These are phyloP conservation scores for Ectemnius cavifrons DNA, from an alignment of 2,888 invertebrate genomes.

Conservation along the genomic window DNA sequence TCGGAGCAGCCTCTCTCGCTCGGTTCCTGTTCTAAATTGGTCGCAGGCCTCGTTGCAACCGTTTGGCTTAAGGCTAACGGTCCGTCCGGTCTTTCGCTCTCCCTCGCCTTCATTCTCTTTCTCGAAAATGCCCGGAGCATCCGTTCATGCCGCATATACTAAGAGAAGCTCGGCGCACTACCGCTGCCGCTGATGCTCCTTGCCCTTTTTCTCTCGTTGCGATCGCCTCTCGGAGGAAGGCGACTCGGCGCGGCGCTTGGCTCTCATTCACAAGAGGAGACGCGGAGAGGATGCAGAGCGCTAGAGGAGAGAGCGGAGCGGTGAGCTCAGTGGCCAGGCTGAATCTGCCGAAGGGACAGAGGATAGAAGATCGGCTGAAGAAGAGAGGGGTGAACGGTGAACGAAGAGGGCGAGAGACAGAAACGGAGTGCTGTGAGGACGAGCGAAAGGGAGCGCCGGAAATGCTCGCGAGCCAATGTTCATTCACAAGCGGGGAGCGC, in stretches of 20 bases:
- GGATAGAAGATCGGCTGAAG: constrained; percentile 24
- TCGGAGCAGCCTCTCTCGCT: constrained; percentile 37
- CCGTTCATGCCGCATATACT: constrained; percentile 10
- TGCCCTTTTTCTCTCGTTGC: constrained; percentile 34
- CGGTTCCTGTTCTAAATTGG: constrained; percentile 70
- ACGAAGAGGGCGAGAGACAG: constrained; percentile 32
- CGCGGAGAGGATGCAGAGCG: constrained; percentile 49
- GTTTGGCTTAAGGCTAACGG: constrained; percentile 67
- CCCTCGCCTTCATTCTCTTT: constrained; percentile 44
- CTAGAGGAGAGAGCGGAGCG: constrained; percentile 47
- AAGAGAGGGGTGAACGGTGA: constrained; percentile 26
- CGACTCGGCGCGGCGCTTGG: constrained; percentile 46
- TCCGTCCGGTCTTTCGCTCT: constrained; percentile 53
- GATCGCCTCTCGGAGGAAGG: constrained; percentile 62
- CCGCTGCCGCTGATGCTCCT: constrained; percentile 4
- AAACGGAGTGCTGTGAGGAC: constrained; percentile 39
- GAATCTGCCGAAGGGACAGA: constrained; percentile 37
- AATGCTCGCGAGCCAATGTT: constrained; percentile 76
- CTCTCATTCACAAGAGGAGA: constrained; percentile 76
- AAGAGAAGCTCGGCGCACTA: not conserved
- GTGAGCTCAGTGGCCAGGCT: not conserved
- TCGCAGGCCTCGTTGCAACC: constrained; percentile 67
- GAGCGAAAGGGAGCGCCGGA: constrained; percentile 70
- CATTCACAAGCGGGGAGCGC: constrained; percentile 72
- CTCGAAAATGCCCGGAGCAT: constrained; percentile 27